Percentiles rank a stretch among this genome's conserved stretches.
Conservation (phyloP, 1,140 invertebrate species). For the Apocrypta bakeri region DNA sequence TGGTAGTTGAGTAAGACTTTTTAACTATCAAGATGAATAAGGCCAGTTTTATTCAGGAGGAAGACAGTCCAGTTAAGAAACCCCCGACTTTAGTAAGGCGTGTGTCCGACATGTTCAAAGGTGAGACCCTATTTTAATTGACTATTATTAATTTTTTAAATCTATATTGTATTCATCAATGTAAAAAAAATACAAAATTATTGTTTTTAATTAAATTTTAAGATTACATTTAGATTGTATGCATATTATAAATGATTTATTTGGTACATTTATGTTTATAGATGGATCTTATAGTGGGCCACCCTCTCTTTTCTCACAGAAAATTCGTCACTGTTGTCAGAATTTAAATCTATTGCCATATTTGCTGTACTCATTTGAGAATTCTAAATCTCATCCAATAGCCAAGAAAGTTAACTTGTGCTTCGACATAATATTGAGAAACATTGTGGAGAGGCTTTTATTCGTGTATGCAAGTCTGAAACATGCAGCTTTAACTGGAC, state of each 20-base stretch:
- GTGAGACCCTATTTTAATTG: constrained; percentile 50
- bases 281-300: constrained; percentile 68
- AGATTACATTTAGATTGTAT: too few relatives aligned
- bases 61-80: constrained; percentile 56
- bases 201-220: too few relatives aligned
- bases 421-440: constrained; percentile 59
- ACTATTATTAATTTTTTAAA: constrained; percentile 23
- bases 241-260: neutral
- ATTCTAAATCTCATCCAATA: constrained; percentile 67
- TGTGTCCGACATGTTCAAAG: constrained; percentile 69
- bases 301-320: constrained; percentile 69
- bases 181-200: neutral
- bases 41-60: constrained; percentile 52
- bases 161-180: too few relatives aligned
- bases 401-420: constrained; percentile 63
- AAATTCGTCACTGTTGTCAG: constrained; percentile 71
- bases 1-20: neutral
- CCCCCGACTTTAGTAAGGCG: constrained; percentile 65
- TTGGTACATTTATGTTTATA: constrained; percentile 52
- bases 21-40: constrained; percentile 51
- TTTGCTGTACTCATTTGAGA: constrained; percentile 68
- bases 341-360: constrained; percentile 71
- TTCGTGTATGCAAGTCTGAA: constrained; percentile 61
- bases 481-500: constrained; percentile 36
- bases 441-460: constrained; percentile 60